phyloP scores from a whole-genome alignment of 2,113 vertebrate species.

The Aramus guarauna region DNA sequence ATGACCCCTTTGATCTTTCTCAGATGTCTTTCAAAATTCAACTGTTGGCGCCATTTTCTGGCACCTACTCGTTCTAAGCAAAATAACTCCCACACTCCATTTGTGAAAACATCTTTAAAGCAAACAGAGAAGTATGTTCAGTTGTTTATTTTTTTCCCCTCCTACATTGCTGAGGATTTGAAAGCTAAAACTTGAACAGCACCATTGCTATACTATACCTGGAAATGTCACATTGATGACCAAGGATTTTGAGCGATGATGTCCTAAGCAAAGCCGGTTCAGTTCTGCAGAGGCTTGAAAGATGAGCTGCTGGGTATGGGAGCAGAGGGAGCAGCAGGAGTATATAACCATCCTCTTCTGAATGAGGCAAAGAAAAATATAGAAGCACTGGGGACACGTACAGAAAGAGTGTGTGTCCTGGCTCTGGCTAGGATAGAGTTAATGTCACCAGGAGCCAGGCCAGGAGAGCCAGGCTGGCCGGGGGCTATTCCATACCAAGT shows the following conservation, averaged over 20 bases:
- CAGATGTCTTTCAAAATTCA: neutral
- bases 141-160: neutral
- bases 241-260: neutral
- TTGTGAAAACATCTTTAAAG: conserved; percentile 18
- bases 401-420: neutral
- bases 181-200: neutral
- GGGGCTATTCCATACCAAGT: too few species aligned
- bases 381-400: fast-evolving
- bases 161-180: neutral
- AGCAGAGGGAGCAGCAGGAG: neutral
- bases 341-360: neutral
- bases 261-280: neutral
- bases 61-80: neutral
- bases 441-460: too few species aligned
- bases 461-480: too few species aligned
- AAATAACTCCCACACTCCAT: neutral
- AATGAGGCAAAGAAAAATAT: neutral
- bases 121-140: neutral
- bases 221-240: neutral
- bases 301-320: neutral
- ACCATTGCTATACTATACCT: neutral
- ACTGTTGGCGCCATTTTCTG: neutral
- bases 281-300: neutral
- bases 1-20: neutral
- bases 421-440: too few species aligned